Conservation (phyloP, 2,797 vertebrate genomes). For the Mycteria americana region DNA sequence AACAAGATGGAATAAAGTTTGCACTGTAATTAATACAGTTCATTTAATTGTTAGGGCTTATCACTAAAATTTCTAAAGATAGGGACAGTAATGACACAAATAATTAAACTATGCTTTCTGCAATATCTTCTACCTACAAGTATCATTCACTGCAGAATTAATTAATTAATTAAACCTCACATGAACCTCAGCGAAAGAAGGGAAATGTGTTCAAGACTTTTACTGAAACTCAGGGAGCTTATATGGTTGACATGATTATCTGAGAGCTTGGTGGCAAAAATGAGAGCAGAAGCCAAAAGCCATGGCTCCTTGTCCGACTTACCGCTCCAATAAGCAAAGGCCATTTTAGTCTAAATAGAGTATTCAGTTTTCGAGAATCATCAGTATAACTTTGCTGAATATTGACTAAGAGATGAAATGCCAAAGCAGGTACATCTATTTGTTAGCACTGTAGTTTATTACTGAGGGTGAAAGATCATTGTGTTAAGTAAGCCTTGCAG, state of each 20-base stretch:
- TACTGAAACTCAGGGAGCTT: neutral
- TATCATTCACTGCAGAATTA: neutral
- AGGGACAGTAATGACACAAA: neutral
- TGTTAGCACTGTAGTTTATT: neutral
- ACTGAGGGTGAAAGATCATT: neutral
- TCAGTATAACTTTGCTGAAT: neutral
- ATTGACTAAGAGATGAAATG: neutral
- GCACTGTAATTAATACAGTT: slow-evolving; percentile 22
- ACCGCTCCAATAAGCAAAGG: neutral
- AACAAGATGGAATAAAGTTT: neutral
- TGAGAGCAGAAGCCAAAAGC: neutral
- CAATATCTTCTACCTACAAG: neutral
- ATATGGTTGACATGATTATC: neutral
- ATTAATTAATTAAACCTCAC: neutral
- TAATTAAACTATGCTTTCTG: neutral
- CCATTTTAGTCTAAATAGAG: neutral
- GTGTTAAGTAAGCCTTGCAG: neutral
- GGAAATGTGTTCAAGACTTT: neutral
- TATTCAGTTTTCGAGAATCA: neutral
- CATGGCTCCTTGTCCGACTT: neutral
- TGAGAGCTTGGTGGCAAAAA: neutral
- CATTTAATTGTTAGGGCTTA: slow-evolving; percentile 1
- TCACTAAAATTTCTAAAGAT: neutral
- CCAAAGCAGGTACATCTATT: neutral
- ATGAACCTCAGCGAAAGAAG: neutral